A percentile compares a stretch with the other conserved stretches of the same genome.
Conservation (phyloP, 2,797 vertebrate species). For the Zenarchopterus dispar region DNA sequence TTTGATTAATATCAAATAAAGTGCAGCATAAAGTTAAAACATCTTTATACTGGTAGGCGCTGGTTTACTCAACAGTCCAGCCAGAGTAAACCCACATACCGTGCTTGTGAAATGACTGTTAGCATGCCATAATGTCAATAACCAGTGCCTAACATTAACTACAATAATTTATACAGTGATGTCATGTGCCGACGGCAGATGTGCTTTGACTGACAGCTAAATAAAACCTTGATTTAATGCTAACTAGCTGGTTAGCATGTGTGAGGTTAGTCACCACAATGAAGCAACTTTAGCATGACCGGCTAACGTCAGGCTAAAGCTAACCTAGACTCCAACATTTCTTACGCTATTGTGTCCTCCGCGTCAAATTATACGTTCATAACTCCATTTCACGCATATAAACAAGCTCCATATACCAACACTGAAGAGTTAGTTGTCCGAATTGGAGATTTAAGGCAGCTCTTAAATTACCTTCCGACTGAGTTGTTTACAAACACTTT, state of each 20-base stretch:
- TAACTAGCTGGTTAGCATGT: slow-evolving; percentile 50
- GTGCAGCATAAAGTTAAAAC: background rate
- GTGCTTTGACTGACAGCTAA: slow-evolving; percentile 8
- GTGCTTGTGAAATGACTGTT: slow-evolving; percentile 33
- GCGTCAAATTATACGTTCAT: background rate
- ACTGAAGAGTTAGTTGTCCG: background rate
- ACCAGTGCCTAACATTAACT: slow-evolving; percentile 6
- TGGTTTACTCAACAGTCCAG: background rate
- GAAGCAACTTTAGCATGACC: slow-evolving; percentile 42
- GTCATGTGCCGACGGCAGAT: slow-evolving; percentile 27
- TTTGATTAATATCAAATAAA: background rate
- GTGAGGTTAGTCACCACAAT: slow-evolving; percentile 5
- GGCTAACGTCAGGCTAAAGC: slow-evolving; percentile 53
- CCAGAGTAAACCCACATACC: slow-evolving; percentile 8
- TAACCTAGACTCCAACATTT: slow-evolving; percentile 29
- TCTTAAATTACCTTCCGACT: slow-evolving; percentile 69
- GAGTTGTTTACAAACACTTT: slow-evolving; percentile 88
- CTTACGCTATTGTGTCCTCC: slow-evolving; percentile 8
- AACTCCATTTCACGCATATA: background rate
- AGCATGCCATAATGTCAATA: slow-evolving; percentile 17
- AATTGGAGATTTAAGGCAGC: slow-evolving; percentile 17
- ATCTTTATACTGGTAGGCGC: background rate
- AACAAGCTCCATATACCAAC: background rate
- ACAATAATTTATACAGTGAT: slow-evolving; percentile 11
- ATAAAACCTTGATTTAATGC: slow-evolving; percentile 58